Percentiles rank a stretch among this genome's conserved stretches.
Evolutionary conservation across 2,888 invertebrate genomes (phyloP).

Genomic region (Lasioglossum marginatum): DNA sequence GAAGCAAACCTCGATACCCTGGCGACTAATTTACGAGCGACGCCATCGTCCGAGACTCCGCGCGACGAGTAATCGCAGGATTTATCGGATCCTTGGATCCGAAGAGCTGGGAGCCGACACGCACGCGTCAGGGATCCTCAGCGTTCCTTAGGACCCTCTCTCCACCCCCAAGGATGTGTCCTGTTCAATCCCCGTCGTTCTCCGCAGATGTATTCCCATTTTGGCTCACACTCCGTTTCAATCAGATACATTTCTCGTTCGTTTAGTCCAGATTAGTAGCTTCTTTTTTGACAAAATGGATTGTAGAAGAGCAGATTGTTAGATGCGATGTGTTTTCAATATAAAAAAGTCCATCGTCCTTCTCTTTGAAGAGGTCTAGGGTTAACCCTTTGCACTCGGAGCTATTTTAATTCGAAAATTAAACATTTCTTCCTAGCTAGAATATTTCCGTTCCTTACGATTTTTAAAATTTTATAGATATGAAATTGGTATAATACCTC

Average conservation of each 20-base stretch:
- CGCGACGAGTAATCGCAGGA: background rate
- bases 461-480: no score
- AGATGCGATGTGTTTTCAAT: no score
- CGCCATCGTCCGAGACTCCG: background rate
- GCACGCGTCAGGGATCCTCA: background rate
- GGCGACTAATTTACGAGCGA: constrained; percentile 31
- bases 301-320: no score
- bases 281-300: no score
- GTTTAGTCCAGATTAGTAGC: background rate
- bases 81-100: background rate
- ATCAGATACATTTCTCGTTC: background rate
- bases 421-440: no score
- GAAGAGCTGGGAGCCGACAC: background rate
- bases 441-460: no score
- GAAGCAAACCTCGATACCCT: constrained; percentile 12
- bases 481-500: no score
- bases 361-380: no score
- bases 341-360: no score
- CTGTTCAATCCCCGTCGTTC: background rate
- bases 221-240: background rate
- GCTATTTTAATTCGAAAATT: no score
- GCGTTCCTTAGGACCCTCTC: background rate
- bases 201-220: background rate
- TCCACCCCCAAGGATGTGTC: background rate
- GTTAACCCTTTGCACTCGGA: background rate